Base-by-base conservation (phyloP, 2,797 vertebrate species). In the Acrossocheilus wenchowensis region DNA sequence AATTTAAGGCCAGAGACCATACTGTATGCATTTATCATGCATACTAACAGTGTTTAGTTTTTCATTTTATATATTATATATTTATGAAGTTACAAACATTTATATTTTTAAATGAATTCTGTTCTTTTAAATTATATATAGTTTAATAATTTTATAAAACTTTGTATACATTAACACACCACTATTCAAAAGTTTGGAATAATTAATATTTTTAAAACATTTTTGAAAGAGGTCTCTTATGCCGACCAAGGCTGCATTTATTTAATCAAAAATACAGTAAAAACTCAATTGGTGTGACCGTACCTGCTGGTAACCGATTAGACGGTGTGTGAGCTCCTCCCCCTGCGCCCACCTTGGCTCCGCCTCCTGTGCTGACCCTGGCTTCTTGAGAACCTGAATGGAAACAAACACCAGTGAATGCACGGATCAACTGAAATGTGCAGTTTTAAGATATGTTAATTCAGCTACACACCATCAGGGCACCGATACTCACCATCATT, bases 401-500 rank as follows among this genome's bases (percentile, higher is more conserved):
- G 66, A 68, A 43, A 4, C 78, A 75, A 45, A 83, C 39, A 72
- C 0, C 43, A 78, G 75, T 36, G 7, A 74, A 23, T 64, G 60
- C 39, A 45, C 36, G 26, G 1, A 10, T 69, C 19, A 81, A 69
- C 78, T 48, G 39, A 84, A 60, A 85, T 68, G 9, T 91, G 52
- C 89, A 71, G 83, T 21, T 34, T 41, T 34, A 30, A 15, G 36
- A 41, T n/a, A 14, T 78, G 50, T 3, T 2, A 26, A 8, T 60
- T 74, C 36, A 52, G 1, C 4, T 26, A 36, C 57, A 4, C 64
- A 79, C 86, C 81, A 73, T 75, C 69, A 43, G 23, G 77, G 77
- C 0, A 15, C 30, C 30, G n/a, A 23, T 39, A 90, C 97, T 97
- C 91, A 99, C 97, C 96, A 78, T 94, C 95, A 90, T 93, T 96